phyloP scores from a whole-genome alignment of 2,113 vertebrate genomes.

The Zosterops japonicus region DNA sequence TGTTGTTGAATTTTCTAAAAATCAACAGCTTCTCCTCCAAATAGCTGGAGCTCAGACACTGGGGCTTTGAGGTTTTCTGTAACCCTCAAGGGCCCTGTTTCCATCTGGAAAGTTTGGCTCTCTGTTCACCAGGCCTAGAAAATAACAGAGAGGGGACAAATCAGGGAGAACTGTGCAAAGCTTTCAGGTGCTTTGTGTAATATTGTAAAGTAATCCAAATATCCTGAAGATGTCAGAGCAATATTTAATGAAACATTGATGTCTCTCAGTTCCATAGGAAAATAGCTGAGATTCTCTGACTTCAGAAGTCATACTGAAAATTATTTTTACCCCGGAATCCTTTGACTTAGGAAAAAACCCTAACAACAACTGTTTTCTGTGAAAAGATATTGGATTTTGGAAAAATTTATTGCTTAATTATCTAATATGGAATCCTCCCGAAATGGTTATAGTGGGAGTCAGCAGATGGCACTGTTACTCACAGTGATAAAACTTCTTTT shows the following conservation, averaged over 20 bases:
- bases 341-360: background rate
- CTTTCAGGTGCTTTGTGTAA: background rate
- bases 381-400: constrained; percentile 25
- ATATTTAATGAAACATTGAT: background rate
- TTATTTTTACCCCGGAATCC: background rate
- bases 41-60: background rate
- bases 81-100: background rate
- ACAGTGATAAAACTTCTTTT: constrained; percentile 42
- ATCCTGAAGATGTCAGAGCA: background rate
- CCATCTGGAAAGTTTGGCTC: background rate
- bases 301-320: background rate
- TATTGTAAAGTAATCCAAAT: background rate
- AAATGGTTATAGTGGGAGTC: constrained; percentile 38
- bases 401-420: constrained; percentile 59
- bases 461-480: constrained; percentile 69
- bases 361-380: background rate
- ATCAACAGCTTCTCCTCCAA: background rate
- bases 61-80: background rate
- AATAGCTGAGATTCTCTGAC: background rate
- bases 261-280: background rate
- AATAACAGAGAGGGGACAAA: background rate
- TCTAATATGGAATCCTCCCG: constrained; percentile 26
- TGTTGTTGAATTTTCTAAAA: background rate
- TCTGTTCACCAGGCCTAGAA: background rate
- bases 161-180: background rate